Percentiles rank a stretch among this genome's conserved stretches.
phyloP scores from a whole-genome alignment of 2,797 vertebrate species.

The Siniperca undulata region DNA sequence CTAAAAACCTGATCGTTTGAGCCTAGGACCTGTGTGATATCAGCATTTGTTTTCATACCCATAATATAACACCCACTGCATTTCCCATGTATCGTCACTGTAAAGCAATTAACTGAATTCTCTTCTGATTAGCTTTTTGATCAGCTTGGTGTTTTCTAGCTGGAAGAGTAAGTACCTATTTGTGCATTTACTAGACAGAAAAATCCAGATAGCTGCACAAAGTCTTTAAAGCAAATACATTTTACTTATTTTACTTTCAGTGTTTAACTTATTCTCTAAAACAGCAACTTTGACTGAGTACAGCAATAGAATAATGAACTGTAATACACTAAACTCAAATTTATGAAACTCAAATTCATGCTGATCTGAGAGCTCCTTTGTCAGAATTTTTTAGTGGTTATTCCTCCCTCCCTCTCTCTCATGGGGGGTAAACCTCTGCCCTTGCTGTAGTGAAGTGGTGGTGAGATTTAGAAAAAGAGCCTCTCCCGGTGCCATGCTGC shows the following conservation, averaged over 20 bases:
- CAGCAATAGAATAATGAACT: not conserved
- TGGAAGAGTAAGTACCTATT: not conserved
- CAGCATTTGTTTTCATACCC: not conserved
- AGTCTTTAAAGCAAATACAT: not conserved
- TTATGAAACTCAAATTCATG: too few relatives aligned
- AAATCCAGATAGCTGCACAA: not conserved
- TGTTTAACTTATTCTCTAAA: not conserved
- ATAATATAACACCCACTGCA: not conserved
- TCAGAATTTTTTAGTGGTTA: slow-evolving; percentile 1
- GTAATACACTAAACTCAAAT: not conserved
- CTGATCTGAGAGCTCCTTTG: slow-evolving; percentile 14
- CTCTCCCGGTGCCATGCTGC: not conserved
- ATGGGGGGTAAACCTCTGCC: not conserved
- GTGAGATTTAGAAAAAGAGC: slow-evolving; percentile 47
- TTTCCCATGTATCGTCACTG: slow-evolving; percentile 29
- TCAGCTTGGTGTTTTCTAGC: slow-evolving; percentile 5
- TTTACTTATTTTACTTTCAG: not conserved
- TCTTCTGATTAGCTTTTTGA: slow-evolving; percentile 10
- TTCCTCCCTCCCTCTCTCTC: not conserved
- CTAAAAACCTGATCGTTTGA: not conserved
- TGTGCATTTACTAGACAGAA: not conserved
- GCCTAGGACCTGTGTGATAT: not conserved
- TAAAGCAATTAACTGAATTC: not conserved
- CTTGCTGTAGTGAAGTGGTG: slow-evolving; percentile 19
- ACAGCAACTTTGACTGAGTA: not conserved